phyloP scores from a whole-genome alignment of 2,113 vertebrate species.

The Nycticorax nycticorax region DNA sequence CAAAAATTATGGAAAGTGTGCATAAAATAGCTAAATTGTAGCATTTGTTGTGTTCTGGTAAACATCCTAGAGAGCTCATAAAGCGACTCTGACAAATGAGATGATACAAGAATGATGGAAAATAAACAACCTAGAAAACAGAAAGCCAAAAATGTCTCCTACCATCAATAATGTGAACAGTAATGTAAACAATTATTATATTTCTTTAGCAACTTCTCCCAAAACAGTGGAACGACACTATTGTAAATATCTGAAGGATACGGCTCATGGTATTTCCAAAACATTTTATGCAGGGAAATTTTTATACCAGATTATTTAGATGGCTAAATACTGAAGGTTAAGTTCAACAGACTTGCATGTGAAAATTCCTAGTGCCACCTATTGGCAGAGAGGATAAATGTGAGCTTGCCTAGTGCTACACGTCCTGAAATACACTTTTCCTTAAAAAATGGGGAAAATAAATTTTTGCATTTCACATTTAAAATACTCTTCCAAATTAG shows the following conservation, averaged over 20 bases:
- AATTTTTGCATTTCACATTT: neutral
- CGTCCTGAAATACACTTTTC: neutral
- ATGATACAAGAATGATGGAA: neutral
- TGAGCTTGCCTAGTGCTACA: accelerated
- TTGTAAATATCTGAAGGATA: neutral
- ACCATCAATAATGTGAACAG: neutral
- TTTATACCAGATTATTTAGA: neutral
- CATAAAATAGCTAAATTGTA: neutral
- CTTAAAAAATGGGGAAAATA: neutral
- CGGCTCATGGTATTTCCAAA: neutral
- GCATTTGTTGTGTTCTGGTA: neutral
- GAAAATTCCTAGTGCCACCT: conserved; percentile 59
- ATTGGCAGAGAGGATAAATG: neutral
- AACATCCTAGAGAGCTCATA: neutral
- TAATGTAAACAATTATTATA: neutral
- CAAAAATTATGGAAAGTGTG: neutral
- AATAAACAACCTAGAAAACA: neutral
- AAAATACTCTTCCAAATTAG: neutral
- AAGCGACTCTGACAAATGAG: neutral
- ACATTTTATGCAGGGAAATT: neutral
- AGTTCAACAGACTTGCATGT: neutral
- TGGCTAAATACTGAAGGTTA: neutral
- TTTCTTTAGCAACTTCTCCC: neutral
- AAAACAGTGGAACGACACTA: neutral
- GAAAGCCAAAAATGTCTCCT: neutral